phyloP scores from a whole-genome alignment of 1,140 invertebrate genomes.

The Aphis craccivora region DNA sequence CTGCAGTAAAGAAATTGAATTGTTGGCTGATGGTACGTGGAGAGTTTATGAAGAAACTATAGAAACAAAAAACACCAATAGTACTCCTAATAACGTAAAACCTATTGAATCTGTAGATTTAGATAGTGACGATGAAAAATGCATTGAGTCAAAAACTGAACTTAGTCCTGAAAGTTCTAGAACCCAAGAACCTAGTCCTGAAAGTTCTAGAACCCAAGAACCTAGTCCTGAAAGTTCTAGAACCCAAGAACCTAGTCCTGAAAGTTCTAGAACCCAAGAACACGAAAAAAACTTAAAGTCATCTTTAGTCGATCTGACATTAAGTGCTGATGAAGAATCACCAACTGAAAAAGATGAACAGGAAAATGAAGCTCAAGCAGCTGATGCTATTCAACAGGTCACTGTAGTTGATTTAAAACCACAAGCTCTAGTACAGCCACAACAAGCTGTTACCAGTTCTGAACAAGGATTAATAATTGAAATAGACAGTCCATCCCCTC shows the following conservation, averaged over 20 bases:
- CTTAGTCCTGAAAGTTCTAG: too few species aligned
- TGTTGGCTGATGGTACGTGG: slow-evolving; percentile 56
- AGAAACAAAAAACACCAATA: neutral
- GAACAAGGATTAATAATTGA: slow-evolving; percentile 45
- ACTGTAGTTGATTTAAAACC: slow-evolving; percentile 5
- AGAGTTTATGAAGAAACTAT: slow-evolving; percentile 49
- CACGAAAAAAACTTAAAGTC: slow-evolving; percentile 30
- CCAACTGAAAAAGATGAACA: slow-evolving; percentile 1
- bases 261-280: neutral
- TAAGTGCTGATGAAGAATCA: slow-evolving; percentile 22
- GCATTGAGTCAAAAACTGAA: too few species aligned
- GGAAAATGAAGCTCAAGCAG: slow-evolving; percentile 36
- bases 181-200: too few species aligned
- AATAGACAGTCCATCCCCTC: too few species aligned
- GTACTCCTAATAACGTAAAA: slow-evolving; percentile 19
- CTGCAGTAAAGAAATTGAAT: slow-evolving; percentile 53
- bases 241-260: neutral
- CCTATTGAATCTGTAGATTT: slow-evolving; percentile 46
- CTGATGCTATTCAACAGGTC: neutral
- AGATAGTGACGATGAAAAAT: slow-evolving; percentile 45
- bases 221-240: too few species aligned
- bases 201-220: too few species aligned
- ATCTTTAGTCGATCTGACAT: slow-evolving; percentile 17
- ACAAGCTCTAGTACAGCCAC: slow-evolving; percentile 51
- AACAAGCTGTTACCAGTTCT: slow-evolving; percentile 44